Evolutionary conservation across 2,797 vertebrate genomes (phyloP), one percentile per base, ranked within the genome.

Genomic region (Brachyalestes nurse): DNA sequence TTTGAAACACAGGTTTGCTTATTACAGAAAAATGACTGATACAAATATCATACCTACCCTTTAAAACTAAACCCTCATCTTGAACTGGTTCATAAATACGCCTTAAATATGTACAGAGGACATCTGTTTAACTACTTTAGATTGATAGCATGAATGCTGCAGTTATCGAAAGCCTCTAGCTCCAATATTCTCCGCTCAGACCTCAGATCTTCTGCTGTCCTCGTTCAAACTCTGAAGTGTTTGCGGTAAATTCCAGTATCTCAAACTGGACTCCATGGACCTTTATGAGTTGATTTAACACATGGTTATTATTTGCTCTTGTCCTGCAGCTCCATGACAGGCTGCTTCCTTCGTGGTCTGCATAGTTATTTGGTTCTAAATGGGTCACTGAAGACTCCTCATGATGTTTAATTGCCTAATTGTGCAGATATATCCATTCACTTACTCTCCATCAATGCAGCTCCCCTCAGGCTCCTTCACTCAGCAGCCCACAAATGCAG

Each of bases 381-480:
- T 82, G 21, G 17, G 58, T 65, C 49, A 65, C 67, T 65, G 47
- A 47, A 34, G 23, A 19, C 40, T 34, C 38, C 34, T 64, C 21
- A 19, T 57, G 58, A 42, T 72, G 58, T 72, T 17, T 65, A 72
- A 72, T 77, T 34, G 16, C 23, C 74, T 65, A 77, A 77, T 55
- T 81, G 55, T 51, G 65, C 16, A 25, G 42, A 51, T 19, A 49
- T 64, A 76, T 82, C 70, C 67, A 58, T 82, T 60, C 67, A 72
- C 60, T 65, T 72, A 58, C 38, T 28, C 58, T 66, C 78, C 66
- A 55, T 81, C 58, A 71, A 42, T 81, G 45, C 21, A 65, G 53
- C 70, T 55, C 45, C 66, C 58, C 8, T 64, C 62, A 66, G 73
- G 80, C 65, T 75, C 12, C 47, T 53, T 62, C 45, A 53, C 57